Evolutionary conservation across 2,888 invertebrate species (phyloP), one percentile per base, ranked within the genome.

Genomic region (Muschampia plurimacula): DNA sequence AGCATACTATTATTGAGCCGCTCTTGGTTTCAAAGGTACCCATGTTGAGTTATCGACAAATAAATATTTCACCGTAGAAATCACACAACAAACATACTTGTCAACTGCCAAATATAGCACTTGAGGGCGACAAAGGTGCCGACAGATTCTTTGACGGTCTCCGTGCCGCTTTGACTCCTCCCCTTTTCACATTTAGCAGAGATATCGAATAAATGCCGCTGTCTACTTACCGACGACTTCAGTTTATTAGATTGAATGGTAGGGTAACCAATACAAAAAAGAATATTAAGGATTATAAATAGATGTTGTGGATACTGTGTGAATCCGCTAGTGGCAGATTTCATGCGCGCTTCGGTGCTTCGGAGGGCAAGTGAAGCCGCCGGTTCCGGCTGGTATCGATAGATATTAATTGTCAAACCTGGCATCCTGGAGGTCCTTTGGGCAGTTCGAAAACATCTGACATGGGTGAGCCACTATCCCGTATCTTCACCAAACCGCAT

Each of bases 111-210:
- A 67, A 75, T 65, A 72, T 57, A 74, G 66, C 70, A 68, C 70
- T 75, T 74, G 70, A 66, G 68, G 44, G 59, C 72, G 41, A 67
- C 74, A 67, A 76, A 77, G 68, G 67, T 67, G 76, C 76, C 74
- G 75, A 74, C 71, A 3, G 52, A 64, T n/a, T 63, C 69, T 70
- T 70, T 70, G 69, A 52, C n/a, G n/a, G 10, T 32, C 15, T 10
- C n/a, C 8, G 13, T 12, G 66, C 60, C 70, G 70, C 59, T 4
- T 28, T 46, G 39, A 15, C n/a, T 52, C 55, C 67, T 36, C 60
- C 67, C 62, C 59, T 10, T 65, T 60, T 13, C 22, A 55, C 72
- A 67, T 59, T 72, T 71, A 71, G 62, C 60, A 49, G 32, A 59
- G 49, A 39, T 39, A 60, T n/a, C 49, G 67, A 71, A 65, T 71